phyloP scores from a whole-genome alignment of 2,888 invertebrate genomes.

The Trachelus troglodyta region DNA sequence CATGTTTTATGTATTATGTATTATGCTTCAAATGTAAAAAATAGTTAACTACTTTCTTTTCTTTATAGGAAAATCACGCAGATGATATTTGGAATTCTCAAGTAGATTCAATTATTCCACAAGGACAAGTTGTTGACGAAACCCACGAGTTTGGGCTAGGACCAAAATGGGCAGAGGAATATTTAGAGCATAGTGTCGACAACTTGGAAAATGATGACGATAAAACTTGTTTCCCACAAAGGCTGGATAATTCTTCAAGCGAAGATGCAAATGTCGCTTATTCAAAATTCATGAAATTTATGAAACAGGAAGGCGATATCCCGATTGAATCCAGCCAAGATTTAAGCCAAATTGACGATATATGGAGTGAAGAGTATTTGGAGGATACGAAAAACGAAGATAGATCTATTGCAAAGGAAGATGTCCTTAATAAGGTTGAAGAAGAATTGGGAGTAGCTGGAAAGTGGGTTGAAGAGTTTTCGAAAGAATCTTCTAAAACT shows the following conservation, averaged over 20 bases:
- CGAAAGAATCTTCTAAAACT: constrained; percentile 40
- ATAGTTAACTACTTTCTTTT: too few species aligned
- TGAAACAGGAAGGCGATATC: constrained; percentile 79
- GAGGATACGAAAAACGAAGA: constrained; percentile 35
- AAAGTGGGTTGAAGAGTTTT: constrained; percentile 60
- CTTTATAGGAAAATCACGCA: constrained; percentile 54
- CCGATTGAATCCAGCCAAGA: constrained; percentile 69
- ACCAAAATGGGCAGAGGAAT: constrained; percentile 76
- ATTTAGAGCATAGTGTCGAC: constrained; percentile 64
- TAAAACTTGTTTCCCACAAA: constrained; percentile 69
- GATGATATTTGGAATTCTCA: constrained; percentile 68
- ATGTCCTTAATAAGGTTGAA: constrained; percentile 42
- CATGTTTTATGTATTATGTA: too few species aligned
- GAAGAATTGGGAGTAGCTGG: constrained; percentile 52
- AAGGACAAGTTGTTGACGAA: constrained; percentile 43
- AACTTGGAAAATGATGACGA: constrained; percentile 50
- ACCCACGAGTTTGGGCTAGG: constrained; percentile 66
- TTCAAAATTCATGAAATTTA: constrained; percentile 87
- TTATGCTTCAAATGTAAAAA: too few species aligned
- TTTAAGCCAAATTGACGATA: constrained; percentile 62
- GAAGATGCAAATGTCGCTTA: constrained; percentile 78
- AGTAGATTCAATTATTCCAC: constrained; percentile 47
- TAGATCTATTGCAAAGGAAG: constrained; percentile 40
- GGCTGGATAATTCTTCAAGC: constrained; percentile 71
- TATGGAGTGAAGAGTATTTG: constrained; percentile 61